These are phyloP conservation scores for Campoletis sonorensis DNA, from an alignment of 1,140 invertebrate species.

Conservation along the genomic window DNA sequence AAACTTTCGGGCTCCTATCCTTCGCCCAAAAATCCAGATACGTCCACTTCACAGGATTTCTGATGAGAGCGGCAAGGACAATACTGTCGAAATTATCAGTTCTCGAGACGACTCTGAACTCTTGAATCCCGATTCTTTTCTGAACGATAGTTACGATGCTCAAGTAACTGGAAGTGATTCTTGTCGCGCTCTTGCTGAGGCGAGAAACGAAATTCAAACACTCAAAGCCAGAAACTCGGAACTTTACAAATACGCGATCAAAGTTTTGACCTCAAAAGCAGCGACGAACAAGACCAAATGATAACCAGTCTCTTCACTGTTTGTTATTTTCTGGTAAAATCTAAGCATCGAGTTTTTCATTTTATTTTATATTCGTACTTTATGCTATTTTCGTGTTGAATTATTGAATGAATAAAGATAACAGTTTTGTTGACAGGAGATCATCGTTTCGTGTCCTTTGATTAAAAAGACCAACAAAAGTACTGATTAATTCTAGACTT, in stretches of 20 bases:
- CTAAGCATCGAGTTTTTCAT: not conserved
- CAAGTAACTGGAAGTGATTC: not conserved
- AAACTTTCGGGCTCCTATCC: conserved; percentile 70
- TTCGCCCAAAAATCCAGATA: conserved; percentile 71
- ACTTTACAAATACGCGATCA: conserved; percentile 75
- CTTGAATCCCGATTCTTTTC: conserved; percentile 61
- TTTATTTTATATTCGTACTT: not conserved
- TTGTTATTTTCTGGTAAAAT: no score
- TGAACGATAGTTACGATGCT: conserved; percentile 17
- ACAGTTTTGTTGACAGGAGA: no score
- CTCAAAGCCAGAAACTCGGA: conserved; percentile 76
- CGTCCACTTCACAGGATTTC: conserved; percentile 64
- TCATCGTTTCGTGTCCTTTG: no score
- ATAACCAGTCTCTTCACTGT: not conserved
- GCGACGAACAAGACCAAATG: conserved; percentile 9
- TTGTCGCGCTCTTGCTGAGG: conserved; percentile 57
- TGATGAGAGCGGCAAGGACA: conserved; percentile 63
- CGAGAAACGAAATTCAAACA: conserved; percentile 70
- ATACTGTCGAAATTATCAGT: conserved; percentile 62
- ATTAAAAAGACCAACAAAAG: no score
- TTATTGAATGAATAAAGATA: no score
- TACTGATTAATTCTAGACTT: no score
- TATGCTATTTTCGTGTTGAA: no score
- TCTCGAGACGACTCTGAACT: conserved; percentile 64
- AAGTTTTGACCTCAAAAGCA: conserved; percentile 54